Base-by-base conservation (phyloP, 1,140 invertebrate species). In the Caenorhabditis tropicalis region DNA sequence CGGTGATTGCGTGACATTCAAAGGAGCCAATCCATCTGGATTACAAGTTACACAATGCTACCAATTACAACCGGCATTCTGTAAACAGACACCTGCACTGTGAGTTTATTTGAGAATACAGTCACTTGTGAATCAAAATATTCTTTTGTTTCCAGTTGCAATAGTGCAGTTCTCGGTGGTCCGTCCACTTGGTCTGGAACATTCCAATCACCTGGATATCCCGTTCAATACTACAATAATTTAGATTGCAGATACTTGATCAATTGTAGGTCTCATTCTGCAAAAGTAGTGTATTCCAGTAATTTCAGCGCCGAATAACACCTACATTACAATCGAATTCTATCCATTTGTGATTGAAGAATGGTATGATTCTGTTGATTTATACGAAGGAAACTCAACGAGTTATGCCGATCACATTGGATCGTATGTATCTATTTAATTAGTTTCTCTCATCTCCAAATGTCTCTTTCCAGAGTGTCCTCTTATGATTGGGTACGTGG, bases 71-170 rank as follows among this genome's bases (percentile, higher is more conserved):
- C 58, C 58, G 19, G 58, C 58, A 3, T 65, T 65, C 19, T 65
- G 58, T 36, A 65, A 65, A 36, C 58, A 65, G 31, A 65, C 58
- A 19, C 58, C 58, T 19, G 58, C 58, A 65, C 58, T 65, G 58
- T 65, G 31, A 19, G 58, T 65, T 36, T n/a, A n/a, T n/a, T 19
- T 65, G 58, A 6, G 19, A 10, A 2, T 27, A 10, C 1, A 24
- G 19, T 51, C 5, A n/a, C n/a, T 9, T 12, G 16, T 43, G 39
- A 43, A 43, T 43, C 39, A 43, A 43, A 6, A 12, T 6, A 12
- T 27, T 56, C 9, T 56, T 24, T 56, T 56, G n/a, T 36, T 36
- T 65, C 9, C 58, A 65, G 58, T 36, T 65, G 58, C 58, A 65
- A 65, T 36, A 36, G 58, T 36, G 58, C 29, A 16, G 58, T 65